A percentile compares a stretch with the other conserved stretches of the same genome.
Conservation (phyloP, 2,797 vertebrate genomes). For the Helarctos malayanus region DNA sequence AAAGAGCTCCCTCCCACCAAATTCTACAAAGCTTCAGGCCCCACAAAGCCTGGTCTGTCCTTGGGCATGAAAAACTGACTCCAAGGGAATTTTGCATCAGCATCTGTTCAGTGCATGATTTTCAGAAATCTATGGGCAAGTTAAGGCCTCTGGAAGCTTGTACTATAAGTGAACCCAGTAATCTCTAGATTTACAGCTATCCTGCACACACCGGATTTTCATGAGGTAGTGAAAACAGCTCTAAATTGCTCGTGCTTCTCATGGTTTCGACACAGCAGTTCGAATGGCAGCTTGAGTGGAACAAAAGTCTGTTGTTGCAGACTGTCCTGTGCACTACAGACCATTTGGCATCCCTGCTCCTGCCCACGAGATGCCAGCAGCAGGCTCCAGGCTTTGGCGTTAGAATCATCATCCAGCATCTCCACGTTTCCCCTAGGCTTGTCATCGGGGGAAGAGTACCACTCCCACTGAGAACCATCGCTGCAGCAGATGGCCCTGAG, state of each 20-base stretch:
- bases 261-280: slow-evolving; percentile 28
- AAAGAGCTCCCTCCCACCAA: background rate
- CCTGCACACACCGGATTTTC: background rate
- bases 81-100: slow-evolving; percentile 7
- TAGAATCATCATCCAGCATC: background rate
- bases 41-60: background rate
- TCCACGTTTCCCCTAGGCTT: background rate
- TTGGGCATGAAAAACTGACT: background rate
- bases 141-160: slow-evolving; percentile 55
- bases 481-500: background rate
- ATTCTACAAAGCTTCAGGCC: background rate
- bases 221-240: background rate
- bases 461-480: background rate
- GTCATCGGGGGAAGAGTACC: background rate
- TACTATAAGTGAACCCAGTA: background rate
- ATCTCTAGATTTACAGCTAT: slow-evolving; percentile 35
- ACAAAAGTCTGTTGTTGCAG: background rate
- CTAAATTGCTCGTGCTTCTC: background rate
- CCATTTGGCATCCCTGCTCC: background rate
- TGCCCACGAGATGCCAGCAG: background rate
- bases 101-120: background rate
- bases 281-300: background rate
- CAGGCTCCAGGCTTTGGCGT: background rate
- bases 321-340: background rate
- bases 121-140: slow-evolving; percentile 10